phyloP scores from a whole-genome alignment of 2,797 vertebrate species.

The Cygnus olor region DNA sequence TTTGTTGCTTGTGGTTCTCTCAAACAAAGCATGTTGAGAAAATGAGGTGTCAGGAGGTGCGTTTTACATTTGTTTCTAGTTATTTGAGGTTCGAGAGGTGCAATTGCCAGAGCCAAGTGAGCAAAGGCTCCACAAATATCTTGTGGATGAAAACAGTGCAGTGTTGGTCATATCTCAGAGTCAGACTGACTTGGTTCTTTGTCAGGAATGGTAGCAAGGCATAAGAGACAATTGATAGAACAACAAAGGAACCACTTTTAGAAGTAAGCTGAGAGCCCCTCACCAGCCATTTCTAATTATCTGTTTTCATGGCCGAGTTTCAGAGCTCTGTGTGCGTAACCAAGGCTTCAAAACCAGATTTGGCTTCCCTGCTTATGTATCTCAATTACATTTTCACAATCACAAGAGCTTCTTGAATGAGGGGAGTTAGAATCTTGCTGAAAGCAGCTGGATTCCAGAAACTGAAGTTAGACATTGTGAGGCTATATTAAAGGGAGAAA shows the following conservation, averaged over 20 bases:
- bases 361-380: neutral
- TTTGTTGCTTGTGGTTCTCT: neutral
- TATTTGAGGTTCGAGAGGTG: neutral
- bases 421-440: neutral
- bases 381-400: neutral
- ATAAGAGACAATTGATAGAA: neutral
- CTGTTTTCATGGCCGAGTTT: neutral
- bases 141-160: neutral
- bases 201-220: neutral
- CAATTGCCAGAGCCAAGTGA: neutral
- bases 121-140: neutral
- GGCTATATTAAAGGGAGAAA: neutral
- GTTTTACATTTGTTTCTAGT: neutral
- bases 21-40: neutral
- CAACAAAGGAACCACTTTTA: slow-evolving; percentile 37
- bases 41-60: neutral
- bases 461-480: neutral
- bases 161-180: neutral
- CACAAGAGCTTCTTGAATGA: neutral
- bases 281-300: neutral
- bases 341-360: neutral
- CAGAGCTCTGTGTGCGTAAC: neutral
- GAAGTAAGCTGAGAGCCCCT: slow-evolving; percentile 20
- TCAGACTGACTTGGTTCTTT: neutral
- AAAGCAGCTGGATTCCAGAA: neutral